phyloP scores from a whole-genome alignment of 92 coral and sea anemone genomes.

The Epizoanthus fatuus region DNA sequence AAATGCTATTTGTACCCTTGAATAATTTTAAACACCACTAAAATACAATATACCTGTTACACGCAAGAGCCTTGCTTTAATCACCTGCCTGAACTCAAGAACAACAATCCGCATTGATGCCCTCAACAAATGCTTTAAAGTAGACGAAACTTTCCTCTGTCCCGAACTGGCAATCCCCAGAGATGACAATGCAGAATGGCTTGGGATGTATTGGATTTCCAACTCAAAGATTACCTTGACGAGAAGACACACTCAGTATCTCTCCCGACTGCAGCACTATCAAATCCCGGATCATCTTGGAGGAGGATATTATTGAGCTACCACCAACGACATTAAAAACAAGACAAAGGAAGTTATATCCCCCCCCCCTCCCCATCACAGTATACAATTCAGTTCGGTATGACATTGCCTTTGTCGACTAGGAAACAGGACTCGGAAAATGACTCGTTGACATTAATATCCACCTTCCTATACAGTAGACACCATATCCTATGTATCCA shows the following conservation, averaged over 20 bases:
- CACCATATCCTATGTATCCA: not conserved
- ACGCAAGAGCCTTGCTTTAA: constrained; percentile 32
- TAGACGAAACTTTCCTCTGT: constrained; percentile 29
- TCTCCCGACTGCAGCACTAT: not conserved
- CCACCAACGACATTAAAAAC: not conserved
- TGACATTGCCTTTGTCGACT: not conserved
- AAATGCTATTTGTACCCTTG: not conserved
- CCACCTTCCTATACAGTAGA: not conserved
- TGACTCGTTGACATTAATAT: not conserved
- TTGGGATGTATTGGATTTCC: constrained; percentile 26
- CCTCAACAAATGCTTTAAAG: constrained; percentile 27
- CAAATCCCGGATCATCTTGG: too few relatives aligned
- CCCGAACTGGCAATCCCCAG: constrained; percentile 21
- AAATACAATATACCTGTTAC: constrained; percentile 3
- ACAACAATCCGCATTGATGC: constrained; percentile 7
- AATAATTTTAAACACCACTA: not conserved
- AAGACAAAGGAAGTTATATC: not conserved
- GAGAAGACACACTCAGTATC: not conserved
- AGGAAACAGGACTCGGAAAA: not conserved
- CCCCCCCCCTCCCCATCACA: not conserved
- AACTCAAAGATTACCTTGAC: not conserved
- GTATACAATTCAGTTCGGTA: not conserved
- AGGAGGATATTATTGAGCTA: too few relatives aligned
- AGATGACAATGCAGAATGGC: constrained; percentile 6
- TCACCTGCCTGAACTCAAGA: constrained; percentile 26